Conservation (phyloP, 2,888 invertebrate species). For the Drosophila pseudotakahashii region DNA sequence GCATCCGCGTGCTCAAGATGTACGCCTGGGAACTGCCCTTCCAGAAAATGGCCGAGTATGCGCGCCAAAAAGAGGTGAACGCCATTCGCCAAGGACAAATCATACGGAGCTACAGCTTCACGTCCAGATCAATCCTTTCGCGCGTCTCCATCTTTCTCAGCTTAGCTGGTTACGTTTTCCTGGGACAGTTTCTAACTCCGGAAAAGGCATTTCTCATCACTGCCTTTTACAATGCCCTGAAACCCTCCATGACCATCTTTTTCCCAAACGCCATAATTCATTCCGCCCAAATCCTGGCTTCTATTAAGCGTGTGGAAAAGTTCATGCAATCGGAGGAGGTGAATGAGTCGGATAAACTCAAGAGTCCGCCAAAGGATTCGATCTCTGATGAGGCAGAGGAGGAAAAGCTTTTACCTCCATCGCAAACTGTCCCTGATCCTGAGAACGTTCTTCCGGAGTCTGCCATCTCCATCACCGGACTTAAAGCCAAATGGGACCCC, state of each 20-base stretch:
- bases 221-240: slow-evolving; percentile 93
- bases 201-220: slow-evolving; percentile 94
- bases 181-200: slow-evolving; percentile 90
- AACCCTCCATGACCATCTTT: slow-evolving; percentile 94
- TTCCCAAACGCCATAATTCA: slow-evolving; percentile 92
- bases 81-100: slow-evolving; percentile 90
- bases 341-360: too few relatives aligned
- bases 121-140: slow-evolving; percentile 86
- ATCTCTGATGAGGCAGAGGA: too few relatives aligned
- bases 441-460: slow-evolving; percentile 83
- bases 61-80: slow-evolving; percentile 87
- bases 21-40: slow-evolving; percentile 97
- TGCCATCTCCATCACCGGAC: slow-evolving; percentile 87
- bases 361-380: slow-evolving; percentile 63
- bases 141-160: slow-evolving; percentile 94
- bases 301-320: slow-evolving; percentile 86
- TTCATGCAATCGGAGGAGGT: slow-evolving; percentile 88
- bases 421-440: slow-evolving; percentile 52
- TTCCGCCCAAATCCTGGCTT: slow-evolving; percentile 87
- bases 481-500: slow-evolving; percentile 89
- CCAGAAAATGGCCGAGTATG: slow-evolving; percentile 88
- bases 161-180: slow-evolving; percentile 90
- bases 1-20: slow-evolving; percentile 97
- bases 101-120: slow-evolving; percentile 93
- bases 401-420: slow-evolving; percentile 65